Conservation (phyloP, 2,888 invertebrate species). For the Drosophila nr. fundita region DNA sequence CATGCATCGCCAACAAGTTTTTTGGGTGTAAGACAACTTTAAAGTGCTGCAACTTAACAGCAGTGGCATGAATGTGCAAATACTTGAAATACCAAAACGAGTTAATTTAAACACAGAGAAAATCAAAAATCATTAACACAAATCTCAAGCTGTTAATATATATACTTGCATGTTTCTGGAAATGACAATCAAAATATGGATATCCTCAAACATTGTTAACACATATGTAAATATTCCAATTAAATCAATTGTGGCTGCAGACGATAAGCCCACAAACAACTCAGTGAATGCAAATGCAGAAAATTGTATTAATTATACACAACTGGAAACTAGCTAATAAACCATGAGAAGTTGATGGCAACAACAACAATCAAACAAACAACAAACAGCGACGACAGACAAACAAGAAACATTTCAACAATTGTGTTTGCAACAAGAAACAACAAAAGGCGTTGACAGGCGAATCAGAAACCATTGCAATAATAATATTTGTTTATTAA, state of each 20-base stretch:
- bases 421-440: constrained; percentile 34
- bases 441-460: constrained; percentile 16
- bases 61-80: background rate
- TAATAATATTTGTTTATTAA: constrained; percentile 41
- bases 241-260: constrained; percentile 1
- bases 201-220: background rate
- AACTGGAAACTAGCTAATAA: constrained; percentile 33
- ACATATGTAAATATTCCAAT: constrained; percentile 8
- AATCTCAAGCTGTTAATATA: background rate
- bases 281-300: background rate
- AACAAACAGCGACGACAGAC: constrained; percentile 15
- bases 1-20: constrained; percentile 4
- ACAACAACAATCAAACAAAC: constrained; percentile 15
- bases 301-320: constrained; percentile 33
- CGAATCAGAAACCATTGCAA: constrained; percentile 45
- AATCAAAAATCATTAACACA: background rate
- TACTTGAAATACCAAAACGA: background rate
- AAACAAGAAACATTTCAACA: constrained; percentile 38
- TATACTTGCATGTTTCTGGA: background rate
- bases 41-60: constrained; percentile 3
- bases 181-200: background rate
- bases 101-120: background rate
- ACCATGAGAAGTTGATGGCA: constrained; percentile 18
- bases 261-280: background rate
- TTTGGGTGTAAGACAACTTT: constrained; percentile 7